Evolutionary conservation across 2,113 vertebrate species (phyloP).

Genomic region (Romanogobio albipinnatus): DNA sequence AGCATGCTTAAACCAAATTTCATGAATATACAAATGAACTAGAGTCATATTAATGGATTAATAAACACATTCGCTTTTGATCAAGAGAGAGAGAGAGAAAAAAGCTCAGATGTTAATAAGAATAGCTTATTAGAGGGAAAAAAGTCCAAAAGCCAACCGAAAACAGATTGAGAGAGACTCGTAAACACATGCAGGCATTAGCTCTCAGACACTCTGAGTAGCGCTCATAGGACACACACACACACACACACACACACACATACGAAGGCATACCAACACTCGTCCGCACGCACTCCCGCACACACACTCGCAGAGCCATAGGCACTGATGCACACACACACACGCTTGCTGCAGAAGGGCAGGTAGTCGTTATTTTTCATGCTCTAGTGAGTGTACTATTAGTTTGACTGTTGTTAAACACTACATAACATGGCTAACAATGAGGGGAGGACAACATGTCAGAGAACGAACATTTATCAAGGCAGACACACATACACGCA

Average conservation of each 20-base stretch:
- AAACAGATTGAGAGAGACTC: constrained; percentile 13
- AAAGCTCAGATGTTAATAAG: constrained; percentile 39
- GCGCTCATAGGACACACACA: constrained; percentile 29
- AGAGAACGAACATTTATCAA: constrained; percentile 13
- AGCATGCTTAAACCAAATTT: constrained; percentile 36
- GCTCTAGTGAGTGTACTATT: constrained; percentile 36
- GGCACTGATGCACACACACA: neutral
- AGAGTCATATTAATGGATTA: constrained; percentile 31
- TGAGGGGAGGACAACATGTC: constrained; percentile 37
- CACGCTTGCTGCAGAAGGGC: neutral
- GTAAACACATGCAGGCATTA: constrained; percentile 28
- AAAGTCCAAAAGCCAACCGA: constrained; percentile 12
- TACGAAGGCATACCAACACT: constrained; percentile 8
- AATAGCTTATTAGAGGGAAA: constrained; percentile 36
- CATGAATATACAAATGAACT: constrained; percentile 21
- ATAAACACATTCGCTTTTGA: constrained; percentile 29
- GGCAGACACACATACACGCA: constrained; percentile 6
- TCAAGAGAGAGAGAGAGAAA: neutral
- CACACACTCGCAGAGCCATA: neutral
- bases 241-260: constrained; percentile 43
- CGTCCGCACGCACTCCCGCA: neutral
- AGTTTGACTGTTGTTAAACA: constrained; percentile 43
- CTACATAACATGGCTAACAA: constrained; percentile 29
- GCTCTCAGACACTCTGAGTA: constrained; percentile 22
- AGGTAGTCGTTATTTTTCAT: constrained; percentile 26